Base-by-base conservation (phyloP, 2,113 vertebrate genomes). In the Tiliqua scincoides region DNA sequence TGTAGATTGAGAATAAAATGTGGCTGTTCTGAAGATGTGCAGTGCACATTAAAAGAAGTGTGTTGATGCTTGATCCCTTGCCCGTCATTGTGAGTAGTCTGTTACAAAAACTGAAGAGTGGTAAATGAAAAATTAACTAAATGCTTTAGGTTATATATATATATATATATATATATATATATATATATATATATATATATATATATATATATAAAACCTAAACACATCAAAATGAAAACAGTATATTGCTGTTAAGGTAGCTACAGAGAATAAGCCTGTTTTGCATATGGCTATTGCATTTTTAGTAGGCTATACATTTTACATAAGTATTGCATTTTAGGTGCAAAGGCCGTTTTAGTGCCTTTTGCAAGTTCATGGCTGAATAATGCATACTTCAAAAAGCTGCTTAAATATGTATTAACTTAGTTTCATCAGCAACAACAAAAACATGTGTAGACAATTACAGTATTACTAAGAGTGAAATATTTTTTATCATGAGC, bases 351-450 rank as follows among this genome's bases (percentile, higher is more conserved):
- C 59, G 63, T 80, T 72, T 52, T 8, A 32, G 30, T 68, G 27
- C 59, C 73, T 88, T 90, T 83, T 21, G 6, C 62, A 89, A 25
- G 0, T 54, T 87, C 86, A 82, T 72, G 79, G 61, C 30, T 37
- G 91, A 84, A 88, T 79, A 85, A 63, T 86, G 0, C 18, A 20
- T 62, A 5, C 74, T 91, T 82, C 62, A 75, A 65, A 17, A n/a
- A 83, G 57, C 2, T 2, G 37, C 17, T 79, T 85, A 78, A 68
- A 87, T 0, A 0, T 83, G 35, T 30, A 70, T 88, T 91, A 89
- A 67, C 72, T 89, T 87, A 65, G 15, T 65, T 48, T 76, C 54
- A 81, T 80, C 17, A 88, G 25, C 48, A 63, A 48, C 43, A 48
- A 48, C 43, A 48, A 88, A 82, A 17, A 73, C 32, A 52, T 86